Evolutionary conservation across 2,797 vertebrate genomes (phyloP), one percentile per base, ranked within the genome.

Genomic region (Darevskia nairensis): DNA sequence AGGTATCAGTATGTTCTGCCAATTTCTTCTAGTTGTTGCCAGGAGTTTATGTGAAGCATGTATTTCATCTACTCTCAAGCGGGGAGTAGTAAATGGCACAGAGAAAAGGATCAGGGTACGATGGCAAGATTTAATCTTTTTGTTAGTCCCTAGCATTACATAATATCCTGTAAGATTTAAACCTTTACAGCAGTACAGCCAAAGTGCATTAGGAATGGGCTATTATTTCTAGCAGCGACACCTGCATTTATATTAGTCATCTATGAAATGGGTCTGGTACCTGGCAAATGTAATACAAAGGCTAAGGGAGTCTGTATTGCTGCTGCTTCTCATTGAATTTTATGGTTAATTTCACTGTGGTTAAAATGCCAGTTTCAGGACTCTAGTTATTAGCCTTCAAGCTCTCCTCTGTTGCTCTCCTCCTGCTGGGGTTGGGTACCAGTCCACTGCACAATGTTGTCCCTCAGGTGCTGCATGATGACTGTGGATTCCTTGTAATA

Each of bases 351-450:
- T 35, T 69, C 11, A 7, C 32, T 21, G 0, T 39, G 25, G 0
- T 0, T 68, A 41, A 44, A 55, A 41, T 44, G 44, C 27, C 32
- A 41, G 8, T 27, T 9, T 21, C 3, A 10, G 32, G 39, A 41
- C 9, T 2, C 50, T 1, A 44, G 17, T 3, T 66, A 0, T 2
- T 35, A 21, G 23, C 1, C 19, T 46, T 55, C 76, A 35, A 3
- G 0, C 3, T 39, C 6, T 10, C 4, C 27, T 39, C 8, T 2
- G 4, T 6, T 29, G 2, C 2, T 1, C 29, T 64, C 46, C 7
- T 25, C 25, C 39, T 72, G 46, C 41, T 75, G 29, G 29, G 72
- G 68, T 27, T 41, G 85, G 1, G 10, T 72, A 13, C 35, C 29
- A 29, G 77, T 75, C 82, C 41, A 74, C 41, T 13, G 4, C 0